Base-by-base conservation (phyloP, 2,888 invertebrate species). In the Schizotus pectinicornis region DNA sequence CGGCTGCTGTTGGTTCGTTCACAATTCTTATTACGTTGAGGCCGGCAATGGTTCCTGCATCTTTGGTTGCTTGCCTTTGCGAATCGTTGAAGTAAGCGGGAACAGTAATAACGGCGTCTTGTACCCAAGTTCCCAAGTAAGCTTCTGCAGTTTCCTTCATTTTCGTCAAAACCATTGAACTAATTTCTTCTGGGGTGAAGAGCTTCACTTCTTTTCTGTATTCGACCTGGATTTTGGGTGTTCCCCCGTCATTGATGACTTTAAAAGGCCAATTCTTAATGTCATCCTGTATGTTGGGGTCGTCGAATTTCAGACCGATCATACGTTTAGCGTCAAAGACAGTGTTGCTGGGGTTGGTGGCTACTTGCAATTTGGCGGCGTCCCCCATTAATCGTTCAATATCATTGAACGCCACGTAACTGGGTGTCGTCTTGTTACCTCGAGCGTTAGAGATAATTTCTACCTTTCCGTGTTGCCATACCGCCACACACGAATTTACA, bases 261-360 rank as follows among this genome's bases (percentile, higher is more conserved):
- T 84, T 85, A 80, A 94, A 94, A 1, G 93, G 91, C 93, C 93
- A 94, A 68, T 89, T 88, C 71, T 90, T 90, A 83, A 91, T 88
- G 76, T 94, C 93, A 31, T 84, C 83, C 73, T 91, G 90, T 37
- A 92, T 90, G 68, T 88, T 86, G 0, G 81, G 81, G 73, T 93
- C 92, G 67, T 87, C 86, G 74, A 84, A 93, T 64, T 88, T 88
- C 62, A 92, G 85, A 35, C 94, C 94, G 74, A 94, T 92, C 56
- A 94, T 80, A 50, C 93, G 85, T 77, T 93, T 86, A 76, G 80
- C 87, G 74, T 88, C 86, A 83, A 85, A 59, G 80, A 88, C 86
- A 0, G 90, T 90, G 81, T 90, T 90, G 74, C 73, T 82, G 38
- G 91, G 90, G 78, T 91, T 90, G 81, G 87, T 83, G 36, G 87